Percentiles rank a stretch among this genome's conserved stretches.
Conservation (phyloP, 2,797 vertebrate genomes). For the Luscinia megarhynchos region DNA sequence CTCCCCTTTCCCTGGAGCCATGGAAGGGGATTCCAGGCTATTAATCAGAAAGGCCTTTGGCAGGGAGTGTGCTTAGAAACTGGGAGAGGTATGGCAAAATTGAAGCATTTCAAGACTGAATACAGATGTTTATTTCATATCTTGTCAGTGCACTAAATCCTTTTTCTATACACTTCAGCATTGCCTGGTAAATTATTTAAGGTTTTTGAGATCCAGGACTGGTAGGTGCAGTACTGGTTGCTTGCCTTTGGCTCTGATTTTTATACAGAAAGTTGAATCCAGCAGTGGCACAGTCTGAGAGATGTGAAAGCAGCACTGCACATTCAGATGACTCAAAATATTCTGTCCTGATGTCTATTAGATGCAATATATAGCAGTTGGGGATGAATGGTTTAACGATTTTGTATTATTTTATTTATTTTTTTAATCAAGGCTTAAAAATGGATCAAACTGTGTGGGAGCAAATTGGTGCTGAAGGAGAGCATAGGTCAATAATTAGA, state of each 20-base stretch:
- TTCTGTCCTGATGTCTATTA: background rate
- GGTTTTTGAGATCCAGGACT: background rate
- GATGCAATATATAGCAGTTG: background rate
- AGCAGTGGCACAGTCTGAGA: background rate
- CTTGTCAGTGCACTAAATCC: background rate
- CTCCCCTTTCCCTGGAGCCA: slow-evolving; percentile 14
- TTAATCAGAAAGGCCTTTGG: slow-evolving; percentile 39
- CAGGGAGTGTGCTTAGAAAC: background rate
- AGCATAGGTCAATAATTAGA: background rate
- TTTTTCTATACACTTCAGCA: background rate
- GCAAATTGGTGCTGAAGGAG: background rate
- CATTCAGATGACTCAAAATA: background rate
- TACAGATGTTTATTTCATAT: slow-evolving; percentile 47
- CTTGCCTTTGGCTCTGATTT: background rate
- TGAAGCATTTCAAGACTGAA: slow-evolving; percentile 32
- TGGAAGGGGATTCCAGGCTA: slow-evolving; percentile 1
- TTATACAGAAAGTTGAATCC: background rate
- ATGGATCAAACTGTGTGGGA: background rate
- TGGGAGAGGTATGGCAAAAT: background rate
- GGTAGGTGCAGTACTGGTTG: background rate
- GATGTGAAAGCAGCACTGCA: background rate
- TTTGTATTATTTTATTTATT: background rate
- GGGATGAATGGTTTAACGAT: background rate
- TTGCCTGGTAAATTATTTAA: slow-evolving; percentile 26
- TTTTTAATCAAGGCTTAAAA: background rate